Evolutionary conservation across 2,888 invertebrate species (phyloP), one percentile per base, ranked within the genome.

Genomic region (Odontomyia ornata): DNA sequence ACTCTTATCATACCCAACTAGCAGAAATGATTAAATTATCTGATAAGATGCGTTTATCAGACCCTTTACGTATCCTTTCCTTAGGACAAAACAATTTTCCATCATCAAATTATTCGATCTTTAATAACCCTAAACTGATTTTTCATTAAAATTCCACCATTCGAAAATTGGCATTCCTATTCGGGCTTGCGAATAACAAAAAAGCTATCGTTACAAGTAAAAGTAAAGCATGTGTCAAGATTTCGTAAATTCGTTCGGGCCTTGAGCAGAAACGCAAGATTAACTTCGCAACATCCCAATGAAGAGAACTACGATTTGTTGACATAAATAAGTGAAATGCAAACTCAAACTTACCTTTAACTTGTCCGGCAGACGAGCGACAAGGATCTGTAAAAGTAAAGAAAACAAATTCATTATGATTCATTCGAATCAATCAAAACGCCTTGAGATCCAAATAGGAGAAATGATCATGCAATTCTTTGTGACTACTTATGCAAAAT

Each of bases 151-250:
- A 28, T 23, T 23, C 2, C 62, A 62, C 13, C 13, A 18, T 7
- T 13, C 25, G 27, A 62, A 25, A n/a, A 60, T 25, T 60, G 21
- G 25, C 60, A 60, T 21, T 9, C 23, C 18, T 18, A 60, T 23
- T 60, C 60, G 60, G 25, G 21, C 15, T 60, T 18, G 47, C 23
- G 15, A 69, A 46, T 25, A 36, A 36, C 36, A 71, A 71, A 72
- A 72, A 56, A 60, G 60, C 73, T 73, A 57, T 73, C 73, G 73
- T 73, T 73, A 73, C 73, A 73, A 73, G 57, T 56, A 57, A 73
- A 73, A 73, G 57, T 56, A 43, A 67, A 72, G 25, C 23, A 57
- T 73, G 57, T 73, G 72, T 72, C 72, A 72, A 69, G 47, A 69
- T 57, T 52, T 72, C 57, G 57, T 28, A 73, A 57, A 60, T 36